These are phyloP conservation scores for Gavia stellata DNA, from an alignment of 2,113 vertebrate species.

Conservation along the genomic window DNA sequence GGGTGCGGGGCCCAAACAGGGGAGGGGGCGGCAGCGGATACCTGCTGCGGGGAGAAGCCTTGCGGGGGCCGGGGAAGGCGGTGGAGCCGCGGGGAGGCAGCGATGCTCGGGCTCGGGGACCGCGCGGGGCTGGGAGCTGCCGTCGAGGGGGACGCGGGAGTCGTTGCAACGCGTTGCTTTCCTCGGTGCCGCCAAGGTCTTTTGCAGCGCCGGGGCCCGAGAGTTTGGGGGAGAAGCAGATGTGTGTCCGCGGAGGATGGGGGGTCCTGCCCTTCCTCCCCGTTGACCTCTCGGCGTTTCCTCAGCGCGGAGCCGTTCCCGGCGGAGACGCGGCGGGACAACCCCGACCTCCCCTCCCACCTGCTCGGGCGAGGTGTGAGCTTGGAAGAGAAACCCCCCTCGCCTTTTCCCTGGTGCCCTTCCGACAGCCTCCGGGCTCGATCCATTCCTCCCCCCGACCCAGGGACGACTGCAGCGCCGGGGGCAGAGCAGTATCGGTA, in stretches of 20 bases:
- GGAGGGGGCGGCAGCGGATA: background rate
- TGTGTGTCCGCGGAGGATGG: background rate
- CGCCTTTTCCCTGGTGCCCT: background rate
- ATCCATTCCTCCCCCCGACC: too few relatives aligned
- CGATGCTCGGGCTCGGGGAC: background rate
- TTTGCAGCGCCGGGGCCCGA: background rate
- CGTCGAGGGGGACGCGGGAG: background rate
- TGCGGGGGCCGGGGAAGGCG: background rate
- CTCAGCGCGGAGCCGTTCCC: background rate
- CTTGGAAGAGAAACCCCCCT: background rate
- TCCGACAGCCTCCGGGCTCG: background rate
- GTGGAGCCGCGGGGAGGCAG: background rate
- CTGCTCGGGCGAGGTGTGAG: background rate
- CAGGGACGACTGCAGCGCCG: background rate
- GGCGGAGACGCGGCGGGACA: background rate
- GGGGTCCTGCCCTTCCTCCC: background rate
- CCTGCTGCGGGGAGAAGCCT: background rate
- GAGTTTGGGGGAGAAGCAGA: background rate
- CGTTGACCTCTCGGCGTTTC: background rate
- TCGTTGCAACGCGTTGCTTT: background rate
- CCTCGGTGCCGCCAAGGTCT: background rate
- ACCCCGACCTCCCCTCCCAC: background rate
- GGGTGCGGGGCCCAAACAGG: background rate
- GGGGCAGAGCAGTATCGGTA: background rate
- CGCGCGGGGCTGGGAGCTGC: background rate